A percentile compares a stretch with the other conserved stretches of the same genome.
These are phyloP conservation scores for Merodon equestris DNA, from an alignment of 2,888 invertebrate species.

Conservation along the genomic window DNA sequence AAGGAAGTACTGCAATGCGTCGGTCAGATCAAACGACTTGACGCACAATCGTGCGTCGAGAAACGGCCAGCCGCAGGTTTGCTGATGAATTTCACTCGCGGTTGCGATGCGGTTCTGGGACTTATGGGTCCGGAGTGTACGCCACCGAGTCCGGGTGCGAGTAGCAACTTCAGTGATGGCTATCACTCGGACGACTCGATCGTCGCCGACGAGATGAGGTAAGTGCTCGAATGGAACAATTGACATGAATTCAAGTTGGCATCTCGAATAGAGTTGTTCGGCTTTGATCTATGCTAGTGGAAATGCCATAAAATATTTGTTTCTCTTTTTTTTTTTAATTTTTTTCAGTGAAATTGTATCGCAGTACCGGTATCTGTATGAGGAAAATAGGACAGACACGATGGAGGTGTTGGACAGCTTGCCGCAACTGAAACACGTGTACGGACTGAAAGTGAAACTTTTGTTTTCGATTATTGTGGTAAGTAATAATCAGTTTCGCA, in stretches of 20 bases:
- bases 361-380: conserved; percentile 91
- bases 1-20: conserved; percentile 90
- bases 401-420: conserved; percentile 91
- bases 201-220: conserved; percentile 77
- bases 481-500: conserved; percentile 78
- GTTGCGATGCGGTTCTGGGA: conserved; percentile 87
- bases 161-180: conserved; percentile 86
- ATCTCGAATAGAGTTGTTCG: conserved; percentile 21
- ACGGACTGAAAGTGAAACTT: conserved; percentile 95
- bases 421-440: conserved; percentile 88
- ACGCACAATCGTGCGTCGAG: conserved; percentile 83
- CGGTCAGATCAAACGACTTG: conserved; percentile 84
- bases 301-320: conserved; percentile 22
- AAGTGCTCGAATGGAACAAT: conserved; percentile 58
- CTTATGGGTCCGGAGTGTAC: conserved; percentile 83
- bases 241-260: conserved; percentile 53
- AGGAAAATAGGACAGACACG: conserved; percentile 90
- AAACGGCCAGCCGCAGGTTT: conserved; percentile 85
- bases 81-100: conserved; percentile 86
- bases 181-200: conserved; percentile 88
- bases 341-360: conserved; percentile 85
- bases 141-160: conserved; percentile 79
- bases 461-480: conserved; percentile 97
- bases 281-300: conserved; percentile 17
- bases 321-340: conserved; percentile 3